Conservation (phyloP, 2,797 vertebrate species). For the Cossypha caffra region DNA sequence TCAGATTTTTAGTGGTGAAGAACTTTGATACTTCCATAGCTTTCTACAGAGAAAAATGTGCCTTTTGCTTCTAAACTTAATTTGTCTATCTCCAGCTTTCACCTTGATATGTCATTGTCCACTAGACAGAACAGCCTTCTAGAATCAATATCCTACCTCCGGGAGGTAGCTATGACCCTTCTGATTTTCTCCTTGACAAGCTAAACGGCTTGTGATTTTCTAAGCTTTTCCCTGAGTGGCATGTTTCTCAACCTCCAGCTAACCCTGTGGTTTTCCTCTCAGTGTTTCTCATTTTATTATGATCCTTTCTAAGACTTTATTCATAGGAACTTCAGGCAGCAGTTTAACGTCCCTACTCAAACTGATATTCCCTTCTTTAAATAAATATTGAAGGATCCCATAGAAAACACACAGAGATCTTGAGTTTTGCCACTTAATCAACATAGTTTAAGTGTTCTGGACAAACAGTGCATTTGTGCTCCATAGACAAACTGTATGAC, state of each 20-base stretch:
- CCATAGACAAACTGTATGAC: background rate
- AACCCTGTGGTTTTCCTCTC: background rate
- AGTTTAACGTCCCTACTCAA: background rate
- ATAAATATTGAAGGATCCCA: background rate
- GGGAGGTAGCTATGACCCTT: background rate
- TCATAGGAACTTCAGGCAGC: background rate
- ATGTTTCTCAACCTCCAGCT: background rate
- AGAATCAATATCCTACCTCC: background rate
- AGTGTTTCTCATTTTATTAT: background rate
- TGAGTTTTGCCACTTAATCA: background rate
- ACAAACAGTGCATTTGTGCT: background rate
- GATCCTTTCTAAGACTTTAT: background rate
- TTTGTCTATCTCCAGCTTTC: background rate
- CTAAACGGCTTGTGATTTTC: background rate
- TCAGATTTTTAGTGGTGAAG: background rate
- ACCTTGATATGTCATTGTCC: background rate
- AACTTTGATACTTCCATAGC: background rate
- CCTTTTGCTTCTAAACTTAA: background rate
- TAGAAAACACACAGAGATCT: background rate
- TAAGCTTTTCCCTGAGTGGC: background rate
- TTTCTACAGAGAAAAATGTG: background rate
- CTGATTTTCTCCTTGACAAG: background rate
- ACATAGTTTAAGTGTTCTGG: background rate
- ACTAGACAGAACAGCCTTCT: background rate
- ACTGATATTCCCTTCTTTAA: background rate